These are phyloP conservation scores for Drosophila elegans DNA, from an alignment of 1,140 invertebrate species.

Conservation along the genomic window DNA sequence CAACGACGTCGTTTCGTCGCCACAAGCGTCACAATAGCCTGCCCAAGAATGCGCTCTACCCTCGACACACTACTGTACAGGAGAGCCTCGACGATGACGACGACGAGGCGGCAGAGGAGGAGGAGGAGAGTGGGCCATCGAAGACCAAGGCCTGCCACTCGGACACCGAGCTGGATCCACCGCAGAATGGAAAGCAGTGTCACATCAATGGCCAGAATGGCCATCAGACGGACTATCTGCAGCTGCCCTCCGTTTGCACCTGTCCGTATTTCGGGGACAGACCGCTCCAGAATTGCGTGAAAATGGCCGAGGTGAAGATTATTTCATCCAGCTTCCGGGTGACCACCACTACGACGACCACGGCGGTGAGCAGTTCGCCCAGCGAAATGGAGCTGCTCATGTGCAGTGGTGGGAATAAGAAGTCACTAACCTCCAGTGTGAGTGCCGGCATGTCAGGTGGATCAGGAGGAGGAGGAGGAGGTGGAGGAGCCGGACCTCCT, in stretches of 20 bases:
- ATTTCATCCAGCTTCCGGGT: constrained; percentile 84
- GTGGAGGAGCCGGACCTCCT: constrained; percentile 1
- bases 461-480: constrained; percentile 3
- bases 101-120: neutral
- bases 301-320: constrained; percentile 86
- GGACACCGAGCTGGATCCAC: constrained; percentile 68
- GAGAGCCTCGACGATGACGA: constrained; percentile 57
- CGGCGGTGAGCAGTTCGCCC: constrained; percentile 67
- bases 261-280: constrained; percentile 91
- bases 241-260: constrained; percentile 90
- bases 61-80: constrained; percentile 57
- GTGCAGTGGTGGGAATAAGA: constrained; percentile 47
- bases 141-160: constrained; percentile 61
- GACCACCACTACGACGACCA: constrained; percentile 58
- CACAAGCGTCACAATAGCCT: constrained; percentile 77
- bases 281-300: constrained; percentile 83
- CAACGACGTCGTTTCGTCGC: constrained; percentile 37
- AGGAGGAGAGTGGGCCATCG: neutral
- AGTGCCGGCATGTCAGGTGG: constrained; percentile 42
- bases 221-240: constrained; percentile 85
- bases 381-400: constrained; percentile 75
- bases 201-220: constrained; percentile 18
- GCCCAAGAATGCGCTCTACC: constrained; percentile 72
- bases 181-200: constrained; percentile 17
- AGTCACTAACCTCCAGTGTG: constrained; percentile 53